phyloP scores from a whole-genome alignment of 2,113 vertebrate species.

The Rhinolophus ferrumequinum region DNA sequence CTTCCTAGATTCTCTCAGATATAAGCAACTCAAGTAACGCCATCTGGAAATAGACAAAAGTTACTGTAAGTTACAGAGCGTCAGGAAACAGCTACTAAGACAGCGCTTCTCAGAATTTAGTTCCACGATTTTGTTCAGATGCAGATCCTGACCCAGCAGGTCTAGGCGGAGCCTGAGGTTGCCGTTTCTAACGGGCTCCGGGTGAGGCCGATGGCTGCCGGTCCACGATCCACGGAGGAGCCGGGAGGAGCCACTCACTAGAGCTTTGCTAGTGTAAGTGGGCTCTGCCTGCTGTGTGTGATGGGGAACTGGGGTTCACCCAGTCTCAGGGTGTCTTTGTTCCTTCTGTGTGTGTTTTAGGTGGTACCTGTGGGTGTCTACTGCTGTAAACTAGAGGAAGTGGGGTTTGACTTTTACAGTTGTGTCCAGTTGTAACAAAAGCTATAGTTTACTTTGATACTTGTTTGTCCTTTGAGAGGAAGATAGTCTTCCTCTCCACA shows the following conservation, averaged over 20 bases:
- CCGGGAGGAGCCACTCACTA: fast-evolving
- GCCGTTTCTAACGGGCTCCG: not conserved
- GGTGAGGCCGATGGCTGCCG: not conserved
- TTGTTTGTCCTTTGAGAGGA: not conserved
- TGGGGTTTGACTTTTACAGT: not conserved
- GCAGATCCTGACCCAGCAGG: not conserved
- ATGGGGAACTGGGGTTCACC: not conserved
- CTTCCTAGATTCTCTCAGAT: not conserved
- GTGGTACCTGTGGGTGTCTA: too few species aligned
- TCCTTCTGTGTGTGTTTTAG: not conserved
- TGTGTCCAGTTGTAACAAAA: not conserved
- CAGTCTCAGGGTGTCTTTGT: not conserved
- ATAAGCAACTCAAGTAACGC: not conserved
- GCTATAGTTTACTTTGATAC: too few species aligned
- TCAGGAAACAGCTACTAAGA: too few species aligned
- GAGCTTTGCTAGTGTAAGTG: too few species aligned
- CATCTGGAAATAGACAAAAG: too few species aligned
- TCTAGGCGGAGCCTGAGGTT: not conserved
- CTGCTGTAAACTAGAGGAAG: not conserved
- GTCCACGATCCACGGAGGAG: fast-evolving
- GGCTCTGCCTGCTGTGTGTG: not conserved
- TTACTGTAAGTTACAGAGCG: not conserved
- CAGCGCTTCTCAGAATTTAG: not conserved
- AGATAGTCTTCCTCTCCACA: not conserved
- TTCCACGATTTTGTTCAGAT: not conserved